A percentile compares a stretch with the other conserved stretches of the same genome.
Conservation (phyloP, 1,140 invertebrate genomes). For the Parapsyche elsis region DNA sequence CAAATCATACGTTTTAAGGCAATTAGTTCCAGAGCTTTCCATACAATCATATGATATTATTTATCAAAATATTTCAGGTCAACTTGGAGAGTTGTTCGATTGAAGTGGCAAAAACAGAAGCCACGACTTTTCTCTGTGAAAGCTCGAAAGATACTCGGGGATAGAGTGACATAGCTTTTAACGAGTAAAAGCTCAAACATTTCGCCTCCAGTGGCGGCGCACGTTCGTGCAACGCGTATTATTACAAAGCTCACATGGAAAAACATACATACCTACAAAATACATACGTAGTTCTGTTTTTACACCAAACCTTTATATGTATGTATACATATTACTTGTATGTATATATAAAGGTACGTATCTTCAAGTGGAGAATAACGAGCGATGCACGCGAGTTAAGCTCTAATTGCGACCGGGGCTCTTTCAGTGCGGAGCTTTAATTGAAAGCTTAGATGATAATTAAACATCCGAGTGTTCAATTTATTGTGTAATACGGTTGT, state of each 20-base stretch:
- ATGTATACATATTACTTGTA: neutral
- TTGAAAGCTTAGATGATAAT: conserved; percentile 14
- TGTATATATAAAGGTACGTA: neutral
- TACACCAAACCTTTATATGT: neutral
- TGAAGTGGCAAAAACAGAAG: conserved; percentile 12
- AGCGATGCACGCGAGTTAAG: neutral
- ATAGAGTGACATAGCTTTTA: conserved; percentile 42
- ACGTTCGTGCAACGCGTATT: neutral
- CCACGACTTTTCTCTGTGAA: neutral
- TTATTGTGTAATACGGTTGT: too few relatives aligned
- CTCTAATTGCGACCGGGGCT: neutral
- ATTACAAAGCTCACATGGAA: conserved; percentile 3
- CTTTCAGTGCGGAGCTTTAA: neutral
- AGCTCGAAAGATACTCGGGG: conserved; percentile 26
- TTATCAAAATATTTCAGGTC: too few relatives aligned
- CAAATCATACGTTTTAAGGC: too few relatives aligned
- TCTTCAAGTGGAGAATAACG: neutral
- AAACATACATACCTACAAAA: neutral
- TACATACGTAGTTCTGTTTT: neutral
- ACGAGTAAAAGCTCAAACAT: conserved; percentile 30
- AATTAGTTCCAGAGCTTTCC: too few relatives aligned
- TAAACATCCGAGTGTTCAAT: neutral
- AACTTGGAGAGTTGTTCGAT: neutral
- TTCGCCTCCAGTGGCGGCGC: conserved; percentile 18
- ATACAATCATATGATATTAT: too few relatives aligned